Conservation (phyloP, 2,113 vertebrate species). For the Vicugna pacos region DNA sequence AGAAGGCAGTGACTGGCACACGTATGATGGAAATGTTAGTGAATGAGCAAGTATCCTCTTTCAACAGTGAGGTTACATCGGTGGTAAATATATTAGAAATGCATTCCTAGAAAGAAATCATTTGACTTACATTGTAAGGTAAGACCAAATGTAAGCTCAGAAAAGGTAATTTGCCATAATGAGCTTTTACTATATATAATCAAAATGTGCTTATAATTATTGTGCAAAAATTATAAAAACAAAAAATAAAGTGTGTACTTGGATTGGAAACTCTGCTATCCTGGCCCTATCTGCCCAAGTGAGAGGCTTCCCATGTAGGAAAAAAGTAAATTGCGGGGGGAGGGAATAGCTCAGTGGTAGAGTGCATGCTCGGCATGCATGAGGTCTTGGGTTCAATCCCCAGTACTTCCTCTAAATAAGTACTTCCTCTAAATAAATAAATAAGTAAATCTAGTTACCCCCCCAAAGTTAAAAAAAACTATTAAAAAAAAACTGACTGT, state of each 20-base stretch:
- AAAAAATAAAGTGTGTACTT: background rate
- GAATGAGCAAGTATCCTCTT: background rate
- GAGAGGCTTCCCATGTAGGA: background rate
- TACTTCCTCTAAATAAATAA: too few species aligned
- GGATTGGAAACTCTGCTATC: background rate
- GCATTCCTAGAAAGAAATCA: background rate
- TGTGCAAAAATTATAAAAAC: background rate
- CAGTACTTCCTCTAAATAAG: too few species aligned
- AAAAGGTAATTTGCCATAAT: conserved; percentile 64
- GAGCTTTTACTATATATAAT: conserved; percentile 25
- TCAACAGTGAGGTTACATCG: background rate
- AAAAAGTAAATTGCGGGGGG: background rate
- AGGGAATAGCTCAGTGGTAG: too few species aligned
- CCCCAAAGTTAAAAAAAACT: too few species aligned
- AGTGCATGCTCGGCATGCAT: too few species aligned
- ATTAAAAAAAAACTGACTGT: too few species aligned
- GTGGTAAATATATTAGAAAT: background rate
- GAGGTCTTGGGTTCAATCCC: too few species aligned
- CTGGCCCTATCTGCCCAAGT: background rate
- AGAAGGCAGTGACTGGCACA: background rate
- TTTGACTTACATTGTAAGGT: background rate
- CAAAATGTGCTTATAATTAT: background rate
- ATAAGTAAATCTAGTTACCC: too few species aligned
- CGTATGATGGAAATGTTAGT: background rate
- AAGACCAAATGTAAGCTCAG: background rate